Evolutionary conservation across 2,797 vertebrate genomes (phyloP).

Genomic region (Anguilla pacifica): DNA sequence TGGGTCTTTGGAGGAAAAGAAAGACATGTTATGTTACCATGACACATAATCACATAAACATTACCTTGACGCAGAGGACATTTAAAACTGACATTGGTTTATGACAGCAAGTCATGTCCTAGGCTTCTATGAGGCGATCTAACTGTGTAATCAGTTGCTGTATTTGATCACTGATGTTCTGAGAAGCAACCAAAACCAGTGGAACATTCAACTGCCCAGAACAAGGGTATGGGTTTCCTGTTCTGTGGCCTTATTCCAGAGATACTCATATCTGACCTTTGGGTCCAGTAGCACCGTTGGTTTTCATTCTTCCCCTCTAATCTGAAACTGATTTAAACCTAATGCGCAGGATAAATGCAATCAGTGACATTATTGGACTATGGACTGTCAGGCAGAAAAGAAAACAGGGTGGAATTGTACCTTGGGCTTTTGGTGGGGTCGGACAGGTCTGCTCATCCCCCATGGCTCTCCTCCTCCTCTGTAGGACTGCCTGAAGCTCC

Average conservation of each 20-base stretch:
- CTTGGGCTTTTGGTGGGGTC: conserved; percentile 35
- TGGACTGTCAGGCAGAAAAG: too few relatives aligned
- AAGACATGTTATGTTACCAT: background rate
- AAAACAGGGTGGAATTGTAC: conserved; percentile 37
- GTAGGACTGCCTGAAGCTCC: conserved; percentile 75
- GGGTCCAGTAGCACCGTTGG: too few relatives aligned
- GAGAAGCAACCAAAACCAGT: background rate
- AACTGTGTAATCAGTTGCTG: background rate
- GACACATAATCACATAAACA: background rate
- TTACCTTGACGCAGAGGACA: background rate
- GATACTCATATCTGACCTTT: background rate
- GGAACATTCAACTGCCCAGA: background rate
- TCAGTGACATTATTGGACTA: too few relatives aligned
- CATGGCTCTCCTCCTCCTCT: conserved; percentile 71
- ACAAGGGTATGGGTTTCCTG: background rate
- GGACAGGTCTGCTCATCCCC: conserved; percentile 48
- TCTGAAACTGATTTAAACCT: too few relatives aligned
- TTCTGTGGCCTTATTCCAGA: background rate
- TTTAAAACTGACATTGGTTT: background rate
- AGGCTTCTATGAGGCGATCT: background rate
- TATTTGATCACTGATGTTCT: background rate
- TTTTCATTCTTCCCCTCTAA: too few relatives aligned
- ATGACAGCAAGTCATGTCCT: too few relatives aligned
- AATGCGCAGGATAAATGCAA: too few relatives aligned
- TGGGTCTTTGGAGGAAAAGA: conserved; percentile 28